Percentiles rank a stretch among this genome's conserved stretches.
Conservation (phyloP, 2,113 vertebrate species). For the Oenanthe melanoleuca region DNA sequence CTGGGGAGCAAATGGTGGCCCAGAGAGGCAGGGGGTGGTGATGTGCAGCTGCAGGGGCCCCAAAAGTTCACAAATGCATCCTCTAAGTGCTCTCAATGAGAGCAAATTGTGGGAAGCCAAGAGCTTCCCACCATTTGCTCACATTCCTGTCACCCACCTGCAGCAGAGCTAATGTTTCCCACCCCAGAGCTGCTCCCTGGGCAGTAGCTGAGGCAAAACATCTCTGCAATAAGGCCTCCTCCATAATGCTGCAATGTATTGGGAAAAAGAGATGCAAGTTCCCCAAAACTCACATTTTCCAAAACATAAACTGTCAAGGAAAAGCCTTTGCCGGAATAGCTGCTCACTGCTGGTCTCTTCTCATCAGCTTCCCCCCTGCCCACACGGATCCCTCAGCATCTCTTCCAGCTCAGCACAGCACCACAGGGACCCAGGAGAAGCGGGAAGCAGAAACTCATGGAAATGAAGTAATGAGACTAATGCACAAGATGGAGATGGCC, state of each 20-base stretch:
- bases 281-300: constrained; percentile 13
- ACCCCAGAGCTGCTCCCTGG: background rate
- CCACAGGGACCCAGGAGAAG: background rate
- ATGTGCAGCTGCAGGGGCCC: background rate
- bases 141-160: background rate
- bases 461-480: constrained; percentile 43
- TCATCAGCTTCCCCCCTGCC: constrained; percentile 1
- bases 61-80: background rate
- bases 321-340: constrained; percentile 42
- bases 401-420: background rate
- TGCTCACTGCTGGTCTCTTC: background rate
- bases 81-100: background rate
- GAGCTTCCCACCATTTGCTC: background rate
- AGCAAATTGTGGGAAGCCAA: background rate
- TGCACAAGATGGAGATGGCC: background rate
- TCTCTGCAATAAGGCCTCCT: background rate
- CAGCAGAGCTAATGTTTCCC: background rate
- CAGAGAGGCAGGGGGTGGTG: background rate
- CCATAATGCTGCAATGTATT: background rate
- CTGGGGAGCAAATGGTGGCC: background rate
- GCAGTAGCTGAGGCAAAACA: background rate
- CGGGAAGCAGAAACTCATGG: background rate
- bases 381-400: background rate
- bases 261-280: background rate
- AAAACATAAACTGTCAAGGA: background rate